Conservation (phyloP, 2,113 vertebrate species). For the Pyrgilauda ruficollis region DNA sequence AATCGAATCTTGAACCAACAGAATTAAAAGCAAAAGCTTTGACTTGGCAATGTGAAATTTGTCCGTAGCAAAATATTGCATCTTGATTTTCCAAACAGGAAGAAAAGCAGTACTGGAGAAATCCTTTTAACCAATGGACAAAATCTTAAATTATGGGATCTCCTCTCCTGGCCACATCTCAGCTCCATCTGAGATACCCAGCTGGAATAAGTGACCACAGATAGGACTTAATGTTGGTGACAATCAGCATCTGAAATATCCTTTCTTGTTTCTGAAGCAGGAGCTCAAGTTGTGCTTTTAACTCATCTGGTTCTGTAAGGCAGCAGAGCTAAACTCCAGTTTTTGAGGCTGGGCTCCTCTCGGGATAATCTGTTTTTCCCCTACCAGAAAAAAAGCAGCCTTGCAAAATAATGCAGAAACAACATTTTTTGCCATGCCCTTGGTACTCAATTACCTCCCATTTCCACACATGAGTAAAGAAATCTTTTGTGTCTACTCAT, state of each 20-base stretch:
- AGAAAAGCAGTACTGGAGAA: not conserved
- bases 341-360: not conserved
- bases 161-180: not conserved
- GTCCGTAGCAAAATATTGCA: not conserved
- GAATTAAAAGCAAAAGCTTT: not conserved
- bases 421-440: not conserved
- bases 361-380: not conserved
- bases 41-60: not conserved
- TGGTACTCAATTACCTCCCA: not conserved
- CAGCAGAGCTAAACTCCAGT: not conserved
- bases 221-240: not conserved
- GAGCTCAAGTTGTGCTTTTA: not conserved
- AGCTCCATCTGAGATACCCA: not conserved
- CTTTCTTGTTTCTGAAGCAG: not conserved
- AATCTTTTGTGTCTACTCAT: not conserved
- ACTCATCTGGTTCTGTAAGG: accelerated
- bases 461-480: not conserved
- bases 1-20: not conserved
- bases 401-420: not conserved
- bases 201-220: not conserved
- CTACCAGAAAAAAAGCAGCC: not conserved
- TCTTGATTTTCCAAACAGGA: not conserved
- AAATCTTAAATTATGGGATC: not conserved
- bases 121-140: not conserved
- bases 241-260: not conserved